Evolutionary conservation across 2,113 vertebrate genomes (phyloP).

Genomic region (Chlorodrepanis virens): DNA sequence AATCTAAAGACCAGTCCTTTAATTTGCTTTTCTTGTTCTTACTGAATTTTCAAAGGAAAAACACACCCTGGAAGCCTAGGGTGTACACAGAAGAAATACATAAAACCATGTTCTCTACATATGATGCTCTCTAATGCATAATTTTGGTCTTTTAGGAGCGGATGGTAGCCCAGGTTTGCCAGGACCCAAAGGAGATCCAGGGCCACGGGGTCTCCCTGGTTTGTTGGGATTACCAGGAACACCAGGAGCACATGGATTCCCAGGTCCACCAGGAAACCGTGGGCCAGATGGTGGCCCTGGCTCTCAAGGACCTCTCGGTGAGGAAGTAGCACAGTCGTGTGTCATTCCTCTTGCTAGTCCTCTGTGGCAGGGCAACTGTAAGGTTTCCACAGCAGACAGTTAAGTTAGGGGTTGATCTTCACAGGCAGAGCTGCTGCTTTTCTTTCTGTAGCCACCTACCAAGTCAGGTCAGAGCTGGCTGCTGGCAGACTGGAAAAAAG

Average conservation of each 20-base stretch:
- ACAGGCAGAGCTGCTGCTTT: neutral
- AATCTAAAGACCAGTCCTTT: neutral
- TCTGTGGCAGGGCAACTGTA: neutral
- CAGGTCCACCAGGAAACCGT: constrained; percentile 79
- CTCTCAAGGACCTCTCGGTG: constrained; percentile 65
- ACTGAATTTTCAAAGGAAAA: neutral
- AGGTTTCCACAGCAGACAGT: neutral
- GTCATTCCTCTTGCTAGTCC: neutral
- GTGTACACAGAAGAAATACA: neutral
- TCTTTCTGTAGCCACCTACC: neutral
- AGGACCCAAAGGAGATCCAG: constrained; percentile 82
- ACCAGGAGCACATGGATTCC: constrained; percentile 75
- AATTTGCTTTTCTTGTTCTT: neutral
- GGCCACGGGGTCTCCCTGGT: constrained; percentile 74
- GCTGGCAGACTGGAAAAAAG: neutral
- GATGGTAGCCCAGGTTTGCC: constrained; percentile 84
- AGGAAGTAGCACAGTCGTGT: neutral
- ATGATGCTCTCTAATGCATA: neutral
- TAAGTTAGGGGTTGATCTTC: neutral
- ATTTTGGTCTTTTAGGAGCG: constrained; percentile 68
- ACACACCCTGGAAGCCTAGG: neutral
- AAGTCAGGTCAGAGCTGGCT: neutral
- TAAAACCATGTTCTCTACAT: neutral
- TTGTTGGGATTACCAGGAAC: constrained; percentile 64
- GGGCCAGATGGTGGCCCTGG: constrained; percentile 68